Evolutionary conservation across 2,797 vertebrate species (phyloP), one percentile per base, ranked within the genome.

Genomic region (Pyrocephalus nanus): DNA sequence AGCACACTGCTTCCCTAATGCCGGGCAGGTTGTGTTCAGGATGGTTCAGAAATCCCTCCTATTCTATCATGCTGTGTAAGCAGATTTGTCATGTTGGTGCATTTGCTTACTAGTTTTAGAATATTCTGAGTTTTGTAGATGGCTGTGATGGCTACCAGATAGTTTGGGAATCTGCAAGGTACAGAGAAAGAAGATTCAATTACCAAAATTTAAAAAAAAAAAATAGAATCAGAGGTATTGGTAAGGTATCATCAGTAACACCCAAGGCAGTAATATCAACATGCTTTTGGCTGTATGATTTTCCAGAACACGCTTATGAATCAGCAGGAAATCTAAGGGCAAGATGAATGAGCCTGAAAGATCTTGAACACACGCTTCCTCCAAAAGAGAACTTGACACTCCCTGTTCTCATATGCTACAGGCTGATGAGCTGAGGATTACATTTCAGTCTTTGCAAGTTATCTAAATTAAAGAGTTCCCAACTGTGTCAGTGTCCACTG

Each of bases 401-500:
- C 32, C 67, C 73, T 58, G 18, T 42, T 65, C 40, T 62, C 65
- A 57, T 36, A 40, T 1, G 7, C 43, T 50, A 47, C 72, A 88
- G 64, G 34, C 16, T 75, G 70, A 65, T 43, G 17, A 65, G 47
- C 21, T 84, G 58, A 80, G 38, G 36, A 74, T 53, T 83, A 55
- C 45, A 67, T 64, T 83, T 83, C 58, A 83, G 27, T 6, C 71
- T 73, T 74, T 12, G 29, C 38, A 85, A 92, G 45, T 79, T 38
- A 79, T 20, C 43, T 75, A 93, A 89, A 91, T 70, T 70, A 89
- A 84, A 94, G 92, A 90, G 74, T 48, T 82, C 50, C 43, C 11
- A 9, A 40, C 29, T 79, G 10, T 40, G 76, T 58, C 81, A 30
- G 16, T 22, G 34, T 36, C 65, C 71, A 72, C 65, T 65, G 27